Evolutionary conservation across 2,113 vertebrate species (phyloP), one percentile per base, ranked within the genome.

Genomic region (Ciconia maguari): DNA sequence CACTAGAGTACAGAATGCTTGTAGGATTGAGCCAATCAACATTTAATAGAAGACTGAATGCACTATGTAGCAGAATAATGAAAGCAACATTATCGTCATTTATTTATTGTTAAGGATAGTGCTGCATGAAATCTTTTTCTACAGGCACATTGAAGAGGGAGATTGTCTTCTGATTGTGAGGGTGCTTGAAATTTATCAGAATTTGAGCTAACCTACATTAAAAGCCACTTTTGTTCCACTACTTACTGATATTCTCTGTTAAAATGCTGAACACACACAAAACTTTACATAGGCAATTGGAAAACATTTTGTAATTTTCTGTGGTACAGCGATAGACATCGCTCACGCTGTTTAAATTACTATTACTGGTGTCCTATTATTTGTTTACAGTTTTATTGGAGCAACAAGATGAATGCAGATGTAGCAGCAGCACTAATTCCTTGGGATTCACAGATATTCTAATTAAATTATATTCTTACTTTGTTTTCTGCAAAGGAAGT

Each of bases 311-410:
- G 55, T 71, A 64, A 71, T 87, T 89, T 92, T 81, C 72, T 82
- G 69, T 83, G 60, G 60, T 75, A 38, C 61, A 76, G 84, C 1
- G 80, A 61, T 8, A 91, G 89, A 88, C 88, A 94, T 66, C 90
- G 71, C 68, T 95, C 77, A 61, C 68, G 3, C 92, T 89, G 83
- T 78, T 94, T 83, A 92, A 94, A 89, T 97, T 95, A 81, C 55
- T 84, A 29, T 68, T 76, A n/a, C 54, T 89, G 44, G 13, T 85
- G 57, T 83, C 41, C 24, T 72, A 54, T 83, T 94, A 85, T 96
- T 94, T 93, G 66, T 87, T 93, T 93, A 57, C 57, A 70, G 34
- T 87, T 85, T 91, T 51, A 77, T 30, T 93, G 62, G 42, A 91
- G 78, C 75, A 91, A 38, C 42, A 85, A 76, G 74, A 94, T 8